phyloP scores from a whole-genome alignment of 2,113 vertebrate genomes.

The Tragulus kanchil region DNA sequence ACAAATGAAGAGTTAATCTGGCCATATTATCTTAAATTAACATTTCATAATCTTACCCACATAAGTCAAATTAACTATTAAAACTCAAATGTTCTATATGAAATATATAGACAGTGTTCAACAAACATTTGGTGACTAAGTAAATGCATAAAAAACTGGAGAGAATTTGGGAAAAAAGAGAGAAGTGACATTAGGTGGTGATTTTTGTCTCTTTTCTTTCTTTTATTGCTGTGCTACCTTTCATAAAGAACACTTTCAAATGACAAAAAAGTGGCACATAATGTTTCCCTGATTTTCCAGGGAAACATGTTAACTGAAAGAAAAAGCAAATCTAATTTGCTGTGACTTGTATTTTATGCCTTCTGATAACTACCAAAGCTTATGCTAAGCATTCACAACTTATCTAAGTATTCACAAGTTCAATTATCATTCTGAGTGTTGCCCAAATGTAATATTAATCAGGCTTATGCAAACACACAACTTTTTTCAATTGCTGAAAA shows the following conservation, averaged over 20 bases:
- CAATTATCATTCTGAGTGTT: not conserved
- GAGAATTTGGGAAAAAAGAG: not conserved
- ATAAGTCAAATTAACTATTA: not conserved
- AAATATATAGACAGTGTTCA: not conserved
- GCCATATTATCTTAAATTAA: not conserved
- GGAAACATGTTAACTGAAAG: not conserved
- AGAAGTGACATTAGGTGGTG: not conserved
- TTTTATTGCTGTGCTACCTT: not conserved
- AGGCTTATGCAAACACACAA: not conserved
- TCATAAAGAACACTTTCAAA: not conserved
- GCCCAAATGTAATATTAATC: not conserved
- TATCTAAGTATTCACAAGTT: not conserved
- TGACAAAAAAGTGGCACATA: not conserved
- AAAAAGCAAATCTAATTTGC: not conserved
- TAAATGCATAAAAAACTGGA: not conserved
- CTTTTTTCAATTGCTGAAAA: not conserved
- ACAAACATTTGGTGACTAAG: not conserved
- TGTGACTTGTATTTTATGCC: constrained; percentile 15
- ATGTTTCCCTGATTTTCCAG: not conserved
- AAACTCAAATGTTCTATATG: not conserved
- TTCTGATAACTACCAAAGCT: not conserved
- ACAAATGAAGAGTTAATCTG: not conserved
- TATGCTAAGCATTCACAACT: constrained; percentile 5
- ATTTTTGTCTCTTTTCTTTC: not conserved
- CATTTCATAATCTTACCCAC: not conserved